These are phyloP conservation scores for Acleris cristana DNA, from an alignment of 2,888 invertebrate genomes.

Conservation along the genomic window DNA sequence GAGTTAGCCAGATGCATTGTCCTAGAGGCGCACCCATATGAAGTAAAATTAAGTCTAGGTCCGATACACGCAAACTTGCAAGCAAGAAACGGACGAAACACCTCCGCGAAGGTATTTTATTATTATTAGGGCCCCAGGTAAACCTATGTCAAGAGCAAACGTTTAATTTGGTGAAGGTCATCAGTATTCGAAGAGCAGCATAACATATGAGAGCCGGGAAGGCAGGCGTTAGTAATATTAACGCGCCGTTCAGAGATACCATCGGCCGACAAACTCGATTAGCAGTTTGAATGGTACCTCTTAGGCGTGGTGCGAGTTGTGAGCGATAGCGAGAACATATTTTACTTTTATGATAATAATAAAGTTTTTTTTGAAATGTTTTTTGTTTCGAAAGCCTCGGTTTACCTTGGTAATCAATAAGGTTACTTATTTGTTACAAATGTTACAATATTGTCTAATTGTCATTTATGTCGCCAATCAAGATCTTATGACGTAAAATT, in stretches of 20 bases:
- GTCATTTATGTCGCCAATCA: too few relatives aligned
- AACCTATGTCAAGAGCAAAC: neutral
- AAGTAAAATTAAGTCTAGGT: too few relatives aligned
- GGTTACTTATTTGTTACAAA: too few relatives aligned
- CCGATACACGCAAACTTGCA: too few relatives aligned
- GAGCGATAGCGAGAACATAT: conserved; percentile 40
- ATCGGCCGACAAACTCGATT: conserved; percentile 83
- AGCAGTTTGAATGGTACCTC: conserved; percentile 71
- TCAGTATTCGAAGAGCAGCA: conserved; percentile 7
- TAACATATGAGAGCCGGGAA: conserved; percentile 38
- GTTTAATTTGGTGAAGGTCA: conserved; percentile 25
- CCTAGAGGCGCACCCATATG: too few relatives aligned
- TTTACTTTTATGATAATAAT: neutral
- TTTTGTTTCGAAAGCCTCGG: conserved; percentile 37
- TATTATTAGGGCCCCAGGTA: neutral
- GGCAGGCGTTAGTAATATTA: conserved; percentile 75
- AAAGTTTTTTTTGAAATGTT: conserved; percentile 32
- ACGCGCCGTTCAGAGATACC: conserved; percentile 77
- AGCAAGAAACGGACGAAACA: too few relatives aligned
- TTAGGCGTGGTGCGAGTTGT: conserved; percentile 45
- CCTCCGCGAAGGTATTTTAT: too few relatives aligned
- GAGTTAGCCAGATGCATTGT: too few relatives aligned
- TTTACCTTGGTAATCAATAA: too few relatives aligned
- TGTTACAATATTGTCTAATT: too few relatives aligned
- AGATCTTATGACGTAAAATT: too few relatives aligned